These are phyloP conservation scores for Tichodroma muraria DNA, from an alignment of 2,113 vertebrate species.

Conservation along the genomic window DNA sequence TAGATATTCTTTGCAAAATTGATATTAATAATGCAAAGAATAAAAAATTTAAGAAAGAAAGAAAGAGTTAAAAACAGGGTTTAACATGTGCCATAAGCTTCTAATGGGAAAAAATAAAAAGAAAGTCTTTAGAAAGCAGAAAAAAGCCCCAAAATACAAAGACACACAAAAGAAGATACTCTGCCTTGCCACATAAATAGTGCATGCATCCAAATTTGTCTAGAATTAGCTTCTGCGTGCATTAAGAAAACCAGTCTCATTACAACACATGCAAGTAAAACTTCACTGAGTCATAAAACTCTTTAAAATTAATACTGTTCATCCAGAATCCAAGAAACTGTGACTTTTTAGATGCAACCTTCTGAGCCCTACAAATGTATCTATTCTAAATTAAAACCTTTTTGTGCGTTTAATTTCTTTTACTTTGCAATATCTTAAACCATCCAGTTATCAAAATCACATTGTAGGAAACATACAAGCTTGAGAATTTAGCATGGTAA, in stretches of 20 bases:
- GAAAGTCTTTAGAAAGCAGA: neutral
- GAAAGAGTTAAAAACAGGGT: neutral
- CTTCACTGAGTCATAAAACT: neutral
- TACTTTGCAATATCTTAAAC: neutral
- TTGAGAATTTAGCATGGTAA: neutral
- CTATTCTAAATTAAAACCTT: neutral
- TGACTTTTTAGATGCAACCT: neutral
- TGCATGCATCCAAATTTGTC: neutral
- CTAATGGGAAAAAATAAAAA: neutral
- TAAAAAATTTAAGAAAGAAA: neutral
- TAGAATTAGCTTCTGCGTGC: neutral
- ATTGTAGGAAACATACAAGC: neutral
- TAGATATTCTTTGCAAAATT: neutral
- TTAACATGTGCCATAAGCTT: neutral
- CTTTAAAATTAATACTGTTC: neutral
- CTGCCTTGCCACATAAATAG: neutral
- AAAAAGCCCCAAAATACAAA: neutral
- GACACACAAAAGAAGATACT: neutral
- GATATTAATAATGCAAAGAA: neutral
- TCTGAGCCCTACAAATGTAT: neutral
- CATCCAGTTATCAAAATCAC: neutral
- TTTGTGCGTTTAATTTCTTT: neutral
- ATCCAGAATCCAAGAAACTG: neutral
- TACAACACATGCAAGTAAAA: rapidly evolving
- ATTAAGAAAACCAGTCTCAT: neutral